Conservation (phyloP, 2,888 invertebrate species). For the Callimorpha dominula region DNA sequence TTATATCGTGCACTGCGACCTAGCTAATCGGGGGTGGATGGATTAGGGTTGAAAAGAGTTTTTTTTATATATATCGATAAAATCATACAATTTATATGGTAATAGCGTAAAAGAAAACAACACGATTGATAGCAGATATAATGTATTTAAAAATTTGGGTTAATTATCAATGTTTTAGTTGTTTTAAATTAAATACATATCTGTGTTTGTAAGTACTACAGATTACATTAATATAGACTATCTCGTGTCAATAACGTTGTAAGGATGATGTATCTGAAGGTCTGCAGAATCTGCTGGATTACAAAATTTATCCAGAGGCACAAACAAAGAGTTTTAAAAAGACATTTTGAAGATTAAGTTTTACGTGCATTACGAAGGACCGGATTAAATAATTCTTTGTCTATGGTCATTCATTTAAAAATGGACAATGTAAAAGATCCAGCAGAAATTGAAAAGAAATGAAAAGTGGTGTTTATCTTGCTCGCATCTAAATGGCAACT, state of each 20-base stretch:
- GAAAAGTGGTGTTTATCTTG: not conserved
- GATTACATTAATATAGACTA: no score
- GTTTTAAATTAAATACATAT: no score
- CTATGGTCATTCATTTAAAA: not conserved
- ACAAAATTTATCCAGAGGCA: no score
- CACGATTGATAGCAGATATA: not conserved
- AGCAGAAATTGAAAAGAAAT: not conserved
- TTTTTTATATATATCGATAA: constrained; percentile 52
- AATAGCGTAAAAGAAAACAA: not conserved
- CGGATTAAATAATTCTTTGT: no score
- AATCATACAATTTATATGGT: not conserved
- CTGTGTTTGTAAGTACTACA: no score
- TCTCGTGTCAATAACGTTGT: no score
- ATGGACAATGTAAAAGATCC: not conserved
- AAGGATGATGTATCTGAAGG: no score
- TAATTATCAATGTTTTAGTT: no score
- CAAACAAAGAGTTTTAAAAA: no score
- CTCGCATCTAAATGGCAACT: not conserved
- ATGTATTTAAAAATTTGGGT: not conserved
- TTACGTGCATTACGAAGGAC: no score
- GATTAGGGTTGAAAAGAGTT: constrained; percentile 59
- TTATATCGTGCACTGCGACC: constrained; percentile 76
- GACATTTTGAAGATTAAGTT: no score
- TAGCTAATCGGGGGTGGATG: constrained; percentile 73
- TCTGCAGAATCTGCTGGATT: no score